A percentile compares a stretch with the other conserved stretches of the same genome.
These are phyloP conservation scores for Mesembrinibis cayennensis DNA, from an alignment of 2,113 vertebrate genomes.

Conservation along the genomic window DNA sequence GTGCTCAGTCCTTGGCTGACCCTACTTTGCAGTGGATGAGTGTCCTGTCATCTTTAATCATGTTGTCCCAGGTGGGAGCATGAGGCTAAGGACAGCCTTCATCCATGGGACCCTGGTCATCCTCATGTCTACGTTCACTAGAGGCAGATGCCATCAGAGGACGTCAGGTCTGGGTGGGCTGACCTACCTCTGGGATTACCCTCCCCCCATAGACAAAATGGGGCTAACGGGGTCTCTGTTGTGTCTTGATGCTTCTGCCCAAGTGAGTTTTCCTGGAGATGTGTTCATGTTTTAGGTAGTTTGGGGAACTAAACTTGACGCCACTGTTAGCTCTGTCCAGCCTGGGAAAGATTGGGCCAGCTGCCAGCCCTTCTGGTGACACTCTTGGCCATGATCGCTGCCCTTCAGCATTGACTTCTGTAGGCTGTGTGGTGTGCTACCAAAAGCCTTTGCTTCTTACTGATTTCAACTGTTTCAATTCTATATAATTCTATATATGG, in stretches of 20 bases:
- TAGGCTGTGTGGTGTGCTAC: neutral
- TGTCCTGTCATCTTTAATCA: neutral
- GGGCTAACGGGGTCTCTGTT: fast-evolving
- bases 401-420: neutral
- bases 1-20: slow-evolving; percentile 2
- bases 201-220: neutral
- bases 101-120: neutral
- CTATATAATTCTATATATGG: neutral
- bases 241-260: neutral
- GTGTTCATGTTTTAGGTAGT: neutral
- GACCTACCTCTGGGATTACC: neutral
- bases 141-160: neutral
- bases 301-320: neutral
- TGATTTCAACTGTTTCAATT: neutral
- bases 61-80: neutral
- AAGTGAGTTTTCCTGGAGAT: neutral
- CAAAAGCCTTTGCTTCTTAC: neutral
- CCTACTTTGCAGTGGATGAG: neutral
- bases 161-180: neutral
- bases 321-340: neutral
- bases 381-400: neutral
- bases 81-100: neutral
- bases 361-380: neutral
- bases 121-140: neutral
- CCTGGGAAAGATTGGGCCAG: neutral